Conservation (phyloP, 2,888 invertebrate species). For the Luffia ferchaultella region DNA sequence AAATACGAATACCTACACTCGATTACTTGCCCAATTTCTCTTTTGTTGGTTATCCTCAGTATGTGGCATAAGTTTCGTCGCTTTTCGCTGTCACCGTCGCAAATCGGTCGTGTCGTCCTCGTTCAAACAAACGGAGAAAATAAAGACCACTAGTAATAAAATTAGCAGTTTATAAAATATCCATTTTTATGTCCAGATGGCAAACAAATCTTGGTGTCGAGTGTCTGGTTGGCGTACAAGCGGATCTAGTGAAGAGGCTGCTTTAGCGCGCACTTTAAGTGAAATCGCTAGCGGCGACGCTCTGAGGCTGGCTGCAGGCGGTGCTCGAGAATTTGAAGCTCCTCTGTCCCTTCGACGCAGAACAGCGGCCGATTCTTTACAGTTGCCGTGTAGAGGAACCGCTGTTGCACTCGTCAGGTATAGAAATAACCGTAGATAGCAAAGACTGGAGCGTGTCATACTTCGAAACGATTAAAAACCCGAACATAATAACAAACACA, state of each 20-base stretch:
- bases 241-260: conserved; percentile 22
- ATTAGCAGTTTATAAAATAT: not conserved
- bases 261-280: conserved; percentile 28
- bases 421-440: not conserved
- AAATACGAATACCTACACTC: too few relatives aligned
- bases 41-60: too few relatives aligned
- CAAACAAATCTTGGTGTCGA: conserved; percentile 87
- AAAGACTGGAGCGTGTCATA: too few relatives aligned
- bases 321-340: conserved; percentile 80
- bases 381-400: conserved; percentile 52
- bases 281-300: conserved; percentile 59
- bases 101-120: too few relatives aligned
- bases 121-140: too few relatives aligned
- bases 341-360: conserved; percentile 79
- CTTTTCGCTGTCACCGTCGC: too few relatives aligned
- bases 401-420: conserved; percentile 44
- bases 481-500: too few relatives aligned
- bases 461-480: too few relatives aligned
- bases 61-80: too few relatives aligned
- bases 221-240: conserved; percentile 72
- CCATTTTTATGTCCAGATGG: conserved; percentile 67
- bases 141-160: too few relatives aligned
- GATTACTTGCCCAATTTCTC: too few relatives aligned
- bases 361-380: conserved; percentile 75
- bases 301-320: conserved; percentile 57